Evolutionary conservation across 2,888 invertebrate genomes (phyloP).

Genomic region (Lithophane socia): DNA sequence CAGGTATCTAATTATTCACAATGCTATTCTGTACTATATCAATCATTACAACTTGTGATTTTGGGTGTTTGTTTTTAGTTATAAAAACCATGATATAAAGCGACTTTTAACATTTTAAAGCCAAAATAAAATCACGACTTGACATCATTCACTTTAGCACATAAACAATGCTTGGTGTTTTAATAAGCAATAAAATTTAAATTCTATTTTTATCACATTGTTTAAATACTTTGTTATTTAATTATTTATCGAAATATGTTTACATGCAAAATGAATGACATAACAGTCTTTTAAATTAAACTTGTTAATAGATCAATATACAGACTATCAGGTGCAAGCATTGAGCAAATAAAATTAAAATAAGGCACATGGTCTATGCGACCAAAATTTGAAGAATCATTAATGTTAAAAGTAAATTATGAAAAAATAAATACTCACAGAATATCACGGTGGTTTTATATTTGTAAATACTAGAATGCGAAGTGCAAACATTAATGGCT

Average conservation of each 20-base stretch:
- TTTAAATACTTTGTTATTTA: constrained; percentile 57
- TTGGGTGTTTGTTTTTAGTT: constrained; percentile 58
- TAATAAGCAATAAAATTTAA: constrained; percentile 55
- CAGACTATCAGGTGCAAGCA: constrained; percentile 84
- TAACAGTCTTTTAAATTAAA: constrained; percentile 60
- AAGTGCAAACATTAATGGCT: constrained; percentile 58
- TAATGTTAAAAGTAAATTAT: constrained; percentile 60
- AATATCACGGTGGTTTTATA: constrained; percentile 75
- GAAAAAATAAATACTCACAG: constrained; percentile 70
- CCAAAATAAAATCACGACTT: constrained; percentile 58
- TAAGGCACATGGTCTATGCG: constrained; percentile 86
- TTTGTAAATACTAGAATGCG: constrained; percentile 68
- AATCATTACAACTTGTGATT: constrained; percentile 69
- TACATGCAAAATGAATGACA: constrained; percentile 65
- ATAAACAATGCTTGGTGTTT: constrained; percentile 59
- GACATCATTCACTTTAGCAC: constrained; percentile 61
- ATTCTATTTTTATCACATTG: constrained; percentile 63
- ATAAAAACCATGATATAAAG: constrained; percentile 63
- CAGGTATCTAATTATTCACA: constrained; percentile 78
- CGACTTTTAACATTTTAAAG: constrained; percentile 60
- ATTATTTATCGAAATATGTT: constrained; percentile 58
- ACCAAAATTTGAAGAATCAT: constrained; percentile 76
- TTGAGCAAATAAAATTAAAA: constrained; percentile 86
- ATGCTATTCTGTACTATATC: constrained; percentile 74
- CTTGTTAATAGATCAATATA: constrained; percentile 74